Base-by-base conservation (phyloP, 2,888 invertebrate species). In the Mellilla xanthometata region DNA sequence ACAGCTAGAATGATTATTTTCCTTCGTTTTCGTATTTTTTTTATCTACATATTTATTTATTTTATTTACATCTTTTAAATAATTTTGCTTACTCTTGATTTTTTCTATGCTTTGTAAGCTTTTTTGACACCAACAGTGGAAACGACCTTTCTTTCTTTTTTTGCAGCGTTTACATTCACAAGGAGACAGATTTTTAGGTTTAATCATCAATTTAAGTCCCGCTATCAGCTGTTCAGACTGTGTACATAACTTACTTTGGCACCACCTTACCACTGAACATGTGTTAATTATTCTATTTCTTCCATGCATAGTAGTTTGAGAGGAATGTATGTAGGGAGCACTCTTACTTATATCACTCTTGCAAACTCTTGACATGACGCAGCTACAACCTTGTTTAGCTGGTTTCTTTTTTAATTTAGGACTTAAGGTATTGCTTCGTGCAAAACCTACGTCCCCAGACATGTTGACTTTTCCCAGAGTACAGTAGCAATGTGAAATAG, bases 161-260 rank as follows among this genome's bases (percentile, higher is more conserved):
- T 50, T 51, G 19, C 32, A 47, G 12, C 39, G 15, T 31, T 32
- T 45, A 11, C 45, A 50, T 28, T 26, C 24, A 42, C 41, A 44
- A 12, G 35, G 11, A 33, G 43, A 19, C 15, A 36, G 28, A 12
- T 36, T 28, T 19, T 27, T 27, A 2, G 36, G 19, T n/a, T 6
- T 28, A n/a, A 28, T 10, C 0, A 15, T 19, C 12, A 36, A 2
- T 28, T 36, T 36, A 1, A 28, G 28, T 28, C 36, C 28, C 11
- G n/a, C 19, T 28, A 8, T 4, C 8, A 28, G 7, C 12, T 13
- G 19, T 36, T 36, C 36, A 4, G 28, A 36, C 12, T 36, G 36
- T 6, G 36, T 10, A n/a, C 28, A 22, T 3, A 36, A 15, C 27
- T 19, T 19, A 15, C 28, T 10, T 12, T 11, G 28, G 9, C 28